Conservation (phyloP, 1,140 invertebrate species). For the Calliopsis andreniformis region DNA sequence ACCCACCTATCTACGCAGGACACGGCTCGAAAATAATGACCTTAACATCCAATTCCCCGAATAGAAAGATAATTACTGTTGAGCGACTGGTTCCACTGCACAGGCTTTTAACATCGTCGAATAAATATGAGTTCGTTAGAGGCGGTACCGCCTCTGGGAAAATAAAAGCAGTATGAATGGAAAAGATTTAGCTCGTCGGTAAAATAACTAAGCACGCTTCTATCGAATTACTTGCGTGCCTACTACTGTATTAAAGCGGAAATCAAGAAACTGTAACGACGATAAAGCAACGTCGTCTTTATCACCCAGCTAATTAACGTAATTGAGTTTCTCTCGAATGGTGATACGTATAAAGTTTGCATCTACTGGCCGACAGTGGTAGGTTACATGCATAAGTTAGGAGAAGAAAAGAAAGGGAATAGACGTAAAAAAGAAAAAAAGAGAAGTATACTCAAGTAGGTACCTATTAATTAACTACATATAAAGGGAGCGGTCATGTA, state of each 20-base stretch:
- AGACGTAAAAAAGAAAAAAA: background rate
- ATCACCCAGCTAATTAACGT: background rate
- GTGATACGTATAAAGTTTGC: background rate
- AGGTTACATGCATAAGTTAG: too few relatives aligned
- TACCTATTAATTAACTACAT: too few relatives aligned
- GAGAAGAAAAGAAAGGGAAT: too few relatives aligned
- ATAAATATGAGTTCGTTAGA: slow-evolving; percentile 4
- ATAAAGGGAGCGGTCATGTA: background rate
- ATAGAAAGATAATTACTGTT: background rate
- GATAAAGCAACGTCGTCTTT: background rate
- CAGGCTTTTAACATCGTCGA: background rate
- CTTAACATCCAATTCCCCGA: background rate
- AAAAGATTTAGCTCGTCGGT: too few relatives aligned
- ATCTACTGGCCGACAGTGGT: too few relatives aligned
- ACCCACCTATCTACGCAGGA: too few relatives aligned
- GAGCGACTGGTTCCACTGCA: background rate
- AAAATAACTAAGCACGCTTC: background rate
- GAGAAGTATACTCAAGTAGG: slow-evolving; percentile 4
- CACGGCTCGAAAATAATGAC: background rate
- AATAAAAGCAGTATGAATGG: too few relatives aligned
- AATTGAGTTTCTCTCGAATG: background rate
- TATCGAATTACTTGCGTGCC: background rate
- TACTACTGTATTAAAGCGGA: slow-evolving; percentile 1
- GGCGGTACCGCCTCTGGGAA: background rate
- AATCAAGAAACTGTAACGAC: background rate